Base-by-base conservation (phyloP, 2,113 vertebrate species). In the Hyla sarda region DNA sequence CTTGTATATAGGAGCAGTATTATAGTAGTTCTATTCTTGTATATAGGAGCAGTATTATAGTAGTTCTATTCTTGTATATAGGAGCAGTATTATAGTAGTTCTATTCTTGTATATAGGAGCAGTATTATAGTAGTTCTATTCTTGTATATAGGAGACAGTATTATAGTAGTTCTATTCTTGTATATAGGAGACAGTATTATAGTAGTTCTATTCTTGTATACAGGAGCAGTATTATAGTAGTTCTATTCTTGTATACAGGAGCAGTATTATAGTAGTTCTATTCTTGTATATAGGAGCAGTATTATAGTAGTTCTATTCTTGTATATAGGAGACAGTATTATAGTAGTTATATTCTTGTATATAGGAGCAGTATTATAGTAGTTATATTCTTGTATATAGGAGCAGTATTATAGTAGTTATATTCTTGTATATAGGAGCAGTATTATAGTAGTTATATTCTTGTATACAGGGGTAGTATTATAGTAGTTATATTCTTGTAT, bases 1-100 rank as follows among this genome's bases (percentile, higher is more conserved):
- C 67, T 41, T 41, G 67, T 67, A 67, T 3, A 67, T 67, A 67
- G 62, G 62, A 8, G 62, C 13, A 34, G 62, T 67, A 67, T 67
- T 67, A 67, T 67, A 67, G 62, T 67, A 67, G 41, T 41, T 41
- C 32, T 67, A 67, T 67, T 67, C 62, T 32, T 32, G 62, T 67
- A 67, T 3, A 67, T 67, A 67, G 62, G 62, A 4, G 62, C 30
- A 32, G 62, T 67, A 67, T 67, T 67, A 67, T 67, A 67, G 62
- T 67, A 67, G 62, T 67, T 67, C 3, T 67, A 67, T 67, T 32
- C 41, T 67, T 32, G 62, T 67, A 67, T 3, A 67, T 67, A 67
- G 62, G 62, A 32, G 62, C 14, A 67, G 62, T 67, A 67, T 67
- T 67, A 67, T 67, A 67, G 62, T 67, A 67, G 62, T 67, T 67